These are phyloP conservation scores for Petrocephalus zakoni DNA, from an alignment of 2,113 vertebrate species.

Conservation along the genomic window DNA sequence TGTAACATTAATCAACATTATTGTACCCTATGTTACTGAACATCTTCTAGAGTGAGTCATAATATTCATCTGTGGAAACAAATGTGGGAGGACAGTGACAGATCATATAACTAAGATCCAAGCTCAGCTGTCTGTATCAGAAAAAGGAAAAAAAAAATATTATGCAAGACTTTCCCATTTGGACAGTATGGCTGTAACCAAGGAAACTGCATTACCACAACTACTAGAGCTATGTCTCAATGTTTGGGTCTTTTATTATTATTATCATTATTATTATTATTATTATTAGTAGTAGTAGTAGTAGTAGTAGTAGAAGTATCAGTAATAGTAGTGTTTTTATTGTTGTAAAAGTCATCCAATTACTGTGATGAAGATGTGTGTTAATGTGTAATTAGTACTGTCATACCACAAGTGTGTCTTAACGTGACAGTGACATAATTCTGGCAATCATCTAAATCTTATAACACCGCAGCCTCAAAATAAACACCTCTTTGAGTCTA, in stretches of 20 bases:
- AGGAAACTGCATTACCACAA: slow-evolving; percentile 14
- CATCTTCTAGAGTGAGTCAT: slow-evolving; percentile 14
- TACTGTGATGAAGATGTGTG: not conserved
- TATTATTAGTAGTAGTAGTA: not conserved
- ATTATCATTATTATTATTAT: not conserved
- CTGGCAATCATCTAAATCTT: not conserved
- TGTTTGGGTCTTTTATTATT: not conserved
- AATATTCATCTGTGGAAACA: slow-evolving; percentile 17
- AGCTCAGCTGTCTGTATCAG: not conserved
- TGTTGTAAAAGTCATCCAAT: not conserved
- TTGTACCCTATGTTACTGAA: not conserved
- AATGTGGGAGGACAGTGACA: slow-evolving; percentile 15
- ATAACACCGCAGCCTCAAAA: not conserved
- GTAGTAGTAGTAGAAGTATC: not conserved
- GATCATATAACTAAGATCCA: slow-evolving; percentile 4
- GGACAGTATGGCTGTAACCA: not conserved
- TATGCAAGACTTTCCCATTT: slow-evolving; percentile 14
- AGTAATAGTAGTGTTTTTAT: not conserved
- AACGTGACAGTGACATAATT: not conserved
- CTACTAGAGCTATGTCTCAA: not conserved
- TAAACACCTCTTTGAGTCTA: not conserved
- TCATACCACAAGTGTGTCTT: not conserved
- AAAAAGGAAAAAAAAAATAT: not conserved
- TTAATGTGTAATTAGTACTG: not conserved
- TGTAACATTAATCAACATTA: slow-evolving; percentile 15